Base-by-base conservation (phyloP, 2,888 invertebrate species). In the Automeris io region DNA sequence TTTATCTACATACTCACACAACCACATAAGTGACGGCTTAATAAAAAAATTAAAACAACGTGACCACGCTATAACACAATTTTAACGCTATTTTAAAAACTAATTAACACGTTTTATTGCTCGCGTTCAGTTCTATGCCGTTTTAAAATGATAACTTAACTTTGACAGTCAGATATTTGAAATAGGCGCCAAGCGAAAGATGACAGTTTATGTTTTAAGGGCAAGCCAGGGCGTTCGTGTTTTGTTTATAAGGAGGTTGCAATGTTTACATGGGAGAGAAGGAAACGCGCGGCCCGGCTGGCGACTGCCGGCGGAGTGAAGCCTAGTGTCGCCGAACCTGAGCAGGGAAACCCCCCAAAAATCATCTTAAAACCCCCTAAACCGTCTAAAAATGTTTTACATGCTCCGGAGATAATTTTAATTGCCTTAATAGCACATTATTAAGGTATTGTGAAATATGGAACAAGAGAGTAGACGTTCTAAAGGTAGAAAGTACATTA, bases 211-310 rank as follows among this genome's bases (percentile, higher is more conserved):
- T 22, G 13, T 40, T 42, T 39, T 47, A 11, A 56, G 49, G 58
- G 62, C 61, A 58, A 66, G 65, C 82, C 82, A 71, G 80, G 81
- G 73, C 71, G 62, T 45, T 74, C 76, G 80, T 76, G 72, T 70
- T 71, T 74, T 79, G 78, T 74, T 82, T 76, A 66, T 62, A 61
- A 69, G 60, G 53, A 54, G 57, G 51, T 60, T 61, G 69, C 51
- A 61, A 61, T 81, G 78, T 79, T 80, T 77, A 75, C 69, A 61
- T 71, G 53, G 52, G 46, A 57, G 54, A 63, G 56, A 47, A 61
- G 54, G 58, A 70, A 67, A 75, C 85, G 85, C 78, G 85, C 70
- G 61, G 74, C 85, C 85, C 74, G 76, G 85, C 82, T 78, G 82
- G 67, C 55, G 51, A 83, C 85, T 86, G 77, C 81, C 85, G 85